These are phyloP conservation scores for Yponomeuta malinellus DNA, from an alignment of 2,888 invertebrate species.

Conservation along the genomic window DNA sequence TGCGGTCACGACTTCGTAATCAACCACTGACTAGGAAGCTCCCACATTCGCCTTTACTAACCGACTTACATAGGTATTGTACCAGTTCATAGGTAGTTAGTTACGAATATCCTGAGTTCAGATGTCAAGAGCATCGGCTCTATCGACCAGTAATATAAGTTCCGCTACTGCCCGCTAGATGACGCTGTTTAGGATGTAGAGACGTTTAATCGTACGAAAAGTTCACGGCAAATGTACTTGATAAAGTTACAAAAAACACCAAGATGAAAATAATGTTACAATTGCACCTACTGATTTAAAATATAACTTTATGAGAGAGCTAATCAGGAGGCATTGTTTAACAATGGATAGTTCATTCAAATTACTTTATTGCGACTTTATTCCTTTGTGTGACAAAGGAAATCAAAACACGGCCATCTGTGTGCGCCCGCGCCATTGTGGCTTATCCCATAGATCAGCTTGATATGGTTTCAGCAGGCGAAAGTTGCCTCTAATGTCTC, in stretches of 20 bases:
- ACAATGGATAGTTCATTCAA: neutral
- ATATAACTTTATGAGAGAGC: too few species aligned
- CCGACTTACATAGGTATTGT: neutral
- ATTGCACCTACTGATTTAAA: too few species aligned
- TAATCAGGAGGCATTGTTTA: too few species aligned
- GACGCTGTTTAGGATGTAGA: neutral
- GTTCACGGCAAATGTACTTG: neutral
- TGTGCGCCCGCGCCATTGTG: constrained; percentile 7
- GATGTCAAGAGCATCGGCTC: too few species aligned
- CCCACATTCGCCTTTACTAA: constrained; percentile 16
- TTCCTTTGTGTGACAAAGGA: neutral
- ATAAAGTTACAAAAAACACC: too few species aligned
- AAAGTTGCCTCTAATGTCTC: neutral
- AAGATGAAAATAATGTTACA: too few species aligned
- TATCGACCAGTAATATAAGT: constrained; percentile 13
- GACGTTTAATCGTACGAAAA: neutral
- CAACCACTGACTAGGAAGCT: constrained; percentile 37
- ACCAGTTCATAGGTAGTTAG: neutral
- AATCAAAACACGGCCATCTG: constrained; percentile 13
- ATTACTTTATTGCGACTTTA: neutral
- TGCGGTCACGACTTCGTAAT: constrained; percentile 43
- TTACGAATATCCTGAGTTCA: too few species aligned
- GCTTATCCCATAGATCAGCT: neutral
- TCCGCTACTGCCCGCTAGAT: constrained; percentile 37
- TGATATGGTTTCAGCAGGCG: neutral